A percentile compares a stretch with the other conserved stretches of the same genome.
phyloP scores from a whole-genome alignment of 1,140 invertebrate species.

The Euborellia annulipes region DNA sequence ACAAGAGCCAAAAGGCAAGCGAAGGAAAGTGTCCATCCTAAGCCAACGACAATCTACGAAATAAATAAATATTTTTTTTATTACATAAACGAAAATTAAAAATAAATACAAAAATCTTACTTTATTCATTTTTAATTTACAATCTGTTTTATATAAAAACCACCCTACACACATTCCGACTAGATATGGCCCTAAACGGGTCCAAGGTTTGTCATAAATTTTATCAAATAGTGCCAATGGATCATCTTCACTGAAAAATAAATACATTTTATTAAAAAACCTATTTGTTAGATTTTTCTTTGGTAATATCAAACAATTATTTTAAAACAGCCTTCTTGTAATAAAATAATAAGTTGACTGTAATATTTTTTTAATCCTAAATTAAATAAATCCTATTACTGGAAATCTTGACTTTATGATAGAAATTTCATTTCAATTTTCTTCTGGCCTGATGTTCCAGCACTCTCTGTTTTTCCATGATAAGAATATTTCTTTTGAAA shows the following conservation, averaged over 20 bases:
- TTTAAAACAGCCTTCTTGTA: too few relatives aligned
- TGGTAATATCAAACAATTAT: too few relatives aligned
- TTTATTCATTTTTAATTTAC: conserved; percentile 56
- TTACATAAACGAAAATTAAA: not conserved
- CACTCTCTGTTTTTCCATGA: too few relatives aligned
- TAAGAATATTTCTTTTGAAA: too few relatives aligned
- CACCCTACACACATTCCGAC: conserved; percentile 71
- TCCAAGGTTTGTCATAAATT: conserved; percentile 80
- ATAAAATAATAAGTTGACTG: too few relatives aligned
- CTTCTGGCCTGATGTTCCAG: too few relatives aligned
- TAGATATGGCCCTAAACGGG: conserved; percentile 60
- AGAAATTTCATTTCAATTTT: too few relatives aligned
- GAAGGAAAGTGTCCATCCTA: conserved; percentile 50
- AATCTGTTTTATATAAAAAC: conserved; percentile 65
- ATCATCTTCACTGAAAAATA: conserved; percentile 44
- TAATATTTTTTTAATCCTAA: too few relatives aligned
- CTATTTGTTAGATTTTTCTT: too few relatives aligned
- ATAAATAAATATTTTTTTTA: conserved; percentile 6
- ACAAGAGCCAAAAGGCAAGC: conserved; percentile 48
- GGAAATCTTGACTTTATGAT: too few relatives aligned
- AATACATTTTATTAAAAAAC: too few relatives aligned
- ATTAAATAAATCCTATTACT: too few relatives aligned
- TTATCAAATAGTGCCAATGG: conserved; percentile 70
- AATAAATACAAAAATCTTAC: conserved; percentile 26
- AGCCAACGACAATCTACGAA: conserved; percentile 39